phyloP scores from a whole-genome alignment of 2,888 invertebrate genomes.

The Leptopterna dolabrata region DNA sequence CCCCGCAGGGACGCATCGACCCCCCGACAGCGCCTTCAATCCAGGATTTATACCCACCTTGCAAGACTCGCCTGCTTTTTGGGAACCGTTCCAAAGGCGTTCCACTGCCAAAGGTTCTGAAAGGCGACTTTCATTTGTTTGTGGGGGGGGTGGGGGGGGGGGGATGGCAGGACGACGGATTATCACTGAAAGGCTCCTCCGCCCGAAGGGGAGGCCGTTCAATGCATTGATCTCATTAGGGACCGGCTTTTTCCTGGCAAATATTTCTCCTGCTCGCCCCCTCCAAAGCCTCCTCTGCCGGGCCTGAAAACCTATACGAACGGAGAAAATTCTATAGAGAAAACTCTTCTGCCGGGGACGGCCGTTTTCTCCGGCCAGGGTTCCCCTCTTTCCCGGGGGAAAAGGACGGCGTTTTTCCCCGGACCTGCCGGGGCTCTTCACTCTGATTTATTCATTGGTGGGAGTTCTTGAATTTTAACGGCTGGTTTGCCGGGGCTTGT shows the following conservation, averaged over 20 bases:
- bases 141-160: too few relatives aligned
- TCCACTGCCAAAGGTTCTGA: conserved; percentile 34
- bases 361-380: neutral
- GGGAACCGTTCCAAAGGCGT: conserved; percentile 33
- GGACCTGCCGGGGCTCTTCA: neutral
- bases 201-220: conserved; percentile 1
- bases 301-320: neutral
- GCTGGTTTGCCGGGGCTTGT: neutral
- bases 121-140: neutral
- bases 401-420: neutral
- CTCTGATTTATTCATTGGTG: conserved; percentile 5
- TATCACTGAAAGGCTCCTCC: conserved; percentile 27
- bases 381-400: neutral
- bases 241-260: conserved; percentile 27
- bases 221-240: conserved; percentile 43
- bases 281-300: neutral
- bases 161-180: neutral
- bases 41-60: conserved; percentile 18
- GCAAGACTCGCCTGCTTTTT: neutral
- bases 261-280: neutral
- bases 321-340: neutral
- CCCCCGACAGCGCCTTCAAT: conserved; percentile 15
- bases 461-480: neutral
- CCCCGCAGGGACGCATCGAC: neutral
- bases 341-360: conserved; percentile 9